These are phyloP conservation scores for Paramisgurnus dabryanus DNA, from an alignment of 2,113 vertebrate genomes.

Conservation along the genomic window DNA sequence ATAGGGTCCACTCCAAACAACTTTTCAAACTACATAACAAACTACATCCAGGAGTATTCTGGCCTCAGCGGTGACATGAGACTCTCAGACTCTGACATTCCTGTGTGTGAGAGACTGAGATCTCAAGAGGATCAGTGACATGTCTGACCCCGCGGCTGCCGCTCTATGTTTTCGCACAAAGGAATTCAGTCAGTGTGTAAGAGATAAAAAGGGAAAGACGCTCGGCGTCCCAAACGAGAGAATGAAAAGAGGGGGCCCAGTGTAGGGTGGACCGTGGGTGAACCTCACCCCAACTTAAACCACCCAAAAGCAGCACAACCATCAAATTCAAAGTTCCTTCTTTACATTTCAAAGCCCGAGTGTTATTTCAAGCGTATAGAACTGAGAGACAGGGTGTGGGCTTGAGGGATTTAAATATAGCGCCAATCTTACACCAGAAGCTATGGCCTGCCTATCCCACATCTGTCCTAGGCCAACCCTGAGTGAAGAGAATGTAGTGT, in stretches of 20 bases:
- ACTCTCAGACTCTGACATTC: conserved; percentile 23
- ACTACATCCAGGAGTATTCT: conserved; percentile 28
- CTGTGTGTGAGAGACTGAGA: conserved; percentile 7
- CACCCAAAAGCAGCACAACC: background rate
- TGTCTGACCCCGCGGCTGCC: background rate
- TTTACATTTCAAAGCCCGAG: background rate
- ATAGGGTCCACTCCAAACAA: conserved; percentile 16
- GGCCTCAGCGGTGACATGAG: conserved; percentile 28
- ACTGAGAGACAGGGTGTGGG: conserved; percentile 34
- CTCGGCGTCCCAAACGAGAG: too few species aligned
- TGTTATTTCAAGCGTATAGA: conserved; percentile 13
- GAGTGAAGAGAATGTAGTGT: background rate
- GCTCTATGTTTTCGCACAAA: background rate
- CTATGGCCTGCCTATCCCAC: conserved; percentile 12
- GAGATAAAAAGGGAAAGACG: conserved; percentile 3
- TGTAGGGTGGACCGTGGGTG: background rate
- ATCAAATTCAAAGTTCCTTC: background rate
- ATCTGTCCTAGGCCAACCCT: conserved; percentile 23
- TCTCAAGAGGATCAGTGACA: conserved; percentile 12
- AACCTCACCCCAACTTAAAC: conserved; percentile 3
- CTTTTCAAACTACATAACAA: conserved; percentile 7
- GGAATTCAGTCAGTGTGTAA: background rate
- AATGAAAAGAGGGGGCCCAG: background rate
- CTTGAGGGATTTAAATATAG: conserved; percentile 34
- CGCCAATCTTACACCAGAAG: background rate